Conservation (phyloP, 30 jellyfish, hydroid and myxozoan genomes). For the Aurelia sp. region DNA sequence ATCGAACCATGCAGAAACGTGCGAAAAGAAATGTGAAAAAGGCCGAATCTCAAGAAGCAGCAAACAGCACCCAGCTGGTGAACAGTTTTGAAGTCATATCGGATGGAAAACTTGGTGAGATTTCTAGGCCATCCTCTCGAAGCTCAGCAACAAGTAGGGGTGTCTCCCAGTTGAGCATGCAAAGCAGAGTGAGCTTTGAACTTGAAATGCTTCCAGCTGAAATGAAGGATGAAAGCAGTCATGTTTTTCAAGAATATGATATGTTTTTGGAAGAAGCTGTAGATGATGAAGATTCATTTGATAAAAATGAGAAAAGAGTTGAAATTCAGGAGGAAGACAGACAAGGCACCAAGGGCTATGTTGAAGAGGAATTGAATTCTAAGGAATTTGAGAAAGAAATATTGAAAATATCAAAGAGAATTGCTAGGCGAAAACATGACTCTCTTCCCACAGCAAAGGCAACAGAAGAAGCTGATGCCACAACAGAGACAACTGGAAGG, state of each 20-base stretch:
- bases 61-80: conserved; percentile 4
- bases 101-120: conserved; percentile 48
- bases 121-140: conserved; percentile 67
- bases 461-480: not conserved
- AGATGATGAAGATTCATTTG: not conserved
- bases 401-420: conserved; percentile 18
- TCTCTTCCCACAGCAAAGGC: not conserved
- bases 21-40: not conserved
- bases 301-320: too few species aligned
- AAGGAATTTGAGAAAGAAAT: conserved; percentile 40
- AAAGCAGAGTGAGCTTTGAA: conserved; percentile 29
- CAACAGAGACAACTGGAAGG: not conserved
- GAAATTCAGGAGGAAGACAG: not conserved
- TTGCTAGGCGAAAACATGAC: not conserved
- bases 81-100: conserved; percentile 59
- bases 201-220: conserved; percentile 63
- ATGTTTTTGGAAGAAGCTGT: conserved; percentile 39
- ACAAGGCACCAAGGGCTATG: not conserved
- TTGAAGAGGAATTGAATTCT: conserved; percentile 11
- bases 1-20: conserved; percentile 17
- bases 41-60: not conserved
- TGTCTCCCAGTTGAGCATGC: conserved; percentile 47
- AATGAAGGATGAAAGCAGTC: not conserved
- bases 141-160: conserved; percentile 51
- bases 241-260: not conserved